A percentile compares a stretch with the other conserved stretches of the same genome.
Evolutionary conservation across 2,113 vertebrate species (phyloP).

Genomic region (Mobula birostris): DNA sequence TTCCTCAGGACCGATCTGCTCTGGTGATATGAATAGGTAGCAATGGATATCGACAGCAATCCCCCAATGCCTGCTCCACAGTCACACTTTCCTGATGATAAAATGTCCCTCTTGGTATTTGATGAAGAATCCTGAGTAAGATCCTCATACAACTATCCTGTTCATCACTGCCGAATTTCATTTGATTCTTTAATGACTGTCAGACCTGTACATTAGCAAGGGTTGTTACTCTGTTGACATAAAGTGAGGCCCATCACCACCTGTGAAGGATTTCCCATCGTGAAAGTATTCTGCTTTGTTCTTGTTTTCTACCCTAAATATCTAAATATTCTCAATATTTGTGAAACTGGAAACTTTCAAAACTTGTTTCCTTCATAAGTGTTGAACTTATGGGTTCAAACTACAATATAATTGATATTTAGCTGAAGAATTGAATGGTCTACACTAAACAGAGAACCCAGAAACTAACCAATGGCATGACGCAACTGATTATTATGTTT

Average conservation of each 20-base stretch:
- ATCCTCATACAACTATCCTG: not conserved
- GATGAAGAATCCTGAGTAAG: not conserved
- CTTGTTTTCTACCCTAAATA: not conserved
- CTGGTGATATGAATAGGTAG: not conserved
- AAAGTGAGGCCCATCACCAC: not conserved
- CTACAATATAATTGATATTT: not conserved
- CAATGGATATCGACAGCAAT: not conserved
- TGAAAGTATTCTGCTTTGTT: not conserved
- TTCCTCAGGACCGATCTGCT: not conserved
- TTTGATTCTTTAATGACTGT: not conserved
- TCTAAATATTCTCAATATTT: not conserved
- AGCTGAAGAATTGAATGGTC: not conserved
- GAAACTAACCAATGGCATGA: not conserved
- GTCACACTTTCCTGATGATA: too few species aligned
- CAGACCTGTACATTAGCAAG: not conserved
- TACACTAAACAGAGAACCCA: not conserved
- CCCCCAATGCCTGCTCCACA: not conserved
- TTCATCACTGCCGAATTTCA: not conserved
- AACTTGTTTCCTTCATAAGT: not conserved
- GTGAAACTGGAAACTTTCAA: not conserved
- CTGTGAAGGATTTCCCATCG: not conserved
- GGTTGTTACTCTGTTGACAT: not conserved
- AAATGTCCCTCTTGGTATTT: too few species aligned
- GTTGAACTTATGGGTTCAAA: not conserved
- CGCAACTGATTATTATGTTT: not conserved